Evolutionary conservation across 2,113 vertebrate genomes (phyloP).

Genomic region (Struthio camelus): DNA sequence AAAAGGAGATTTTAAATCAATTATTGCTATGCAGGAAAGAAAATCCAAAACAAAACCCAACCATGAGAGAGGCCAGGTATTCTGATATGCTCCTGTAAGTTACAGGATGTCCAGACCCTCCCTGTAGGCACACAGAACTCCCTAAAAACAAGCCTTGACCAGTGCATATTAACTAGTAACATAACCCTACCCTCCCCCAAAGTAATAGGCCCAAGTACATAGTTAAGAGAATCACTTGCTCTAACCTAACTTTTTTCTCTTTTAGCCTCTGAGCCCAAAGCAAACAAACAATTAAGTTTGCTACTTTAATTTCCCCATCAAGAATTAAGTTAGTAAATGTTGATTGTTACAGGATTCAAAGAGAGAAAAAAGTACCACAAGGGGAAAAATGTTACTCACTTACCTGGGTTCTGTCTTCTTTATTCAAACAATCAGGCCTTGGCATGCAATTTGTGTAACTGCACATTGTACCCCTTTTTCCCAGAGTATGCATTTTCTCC

Average conservation of each 20-base stretch:
- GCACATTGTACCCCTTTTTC: neutral
- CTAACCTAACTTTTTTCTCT: neutral
- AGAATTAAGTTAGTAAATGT: neutral
- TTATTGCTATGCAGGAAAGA: neutral
- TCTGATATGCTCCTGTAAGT: neutral
- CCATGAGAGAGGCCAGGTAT: neutral
- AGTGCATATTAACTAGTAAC: neutral
- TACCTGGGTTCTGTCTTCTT: neutral
- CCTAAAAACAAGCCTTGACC: neutral
- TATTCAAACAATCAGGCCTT: neutral
- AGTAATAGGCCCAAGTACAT: neutral
- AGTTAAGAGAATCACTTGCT: neutral
- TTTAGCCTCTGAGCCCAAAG: neutral
- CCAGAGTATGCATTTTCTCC: neutral
- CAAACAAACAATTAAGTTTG: neutral
- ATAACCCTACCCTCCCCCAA: neutral
- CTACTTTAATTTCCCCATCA: neutral
- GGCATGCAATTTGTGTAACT: neutral
- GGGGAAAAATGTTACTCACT: neutral
- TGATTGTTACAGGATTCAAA: neutral
- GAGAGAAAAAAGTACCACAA: neutral
- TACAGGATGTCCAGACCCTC: neutral
- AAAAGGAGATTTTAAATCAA: constrained; percentile 1
- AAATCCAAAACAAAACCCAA: neutral
- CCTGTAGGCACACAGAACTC: neutral